Evolutionary conservation across 2,797 vertebrate species (phyloP).

Genomic region (Enteromius afrohamiltoni): DNA sequence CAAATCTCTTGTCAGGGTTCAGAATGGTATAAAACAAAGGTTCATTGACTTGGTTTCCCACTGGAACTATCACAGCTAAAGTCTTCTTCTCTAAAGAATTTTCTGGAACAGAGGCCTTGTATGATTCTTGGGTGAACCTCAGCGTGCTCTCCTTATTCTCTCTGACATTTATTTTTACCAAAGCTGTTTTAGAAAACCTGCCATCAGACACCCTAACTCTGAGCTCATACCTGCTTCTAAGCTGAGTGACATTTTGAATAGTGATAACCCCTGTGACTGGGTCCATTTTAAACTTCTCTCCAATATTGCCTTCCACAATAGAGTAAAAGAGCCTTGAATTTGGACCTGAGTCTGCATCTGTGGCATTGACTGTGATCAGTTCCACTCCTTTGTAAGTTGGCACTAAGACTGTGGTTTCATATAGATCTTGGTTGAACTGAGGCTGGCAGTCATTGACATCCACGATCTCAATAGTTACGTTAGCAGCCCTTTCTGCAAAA

Average conservation of each 20-base stretch:
- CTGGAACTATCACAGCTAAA: slow-evolving; percentile 86
- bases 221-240: slow-evolving; percentile 95
- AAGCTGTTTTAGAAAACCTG: slow-evolving; percentile 84
- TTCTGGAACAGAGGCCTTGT: slow-evolving; percentile 86
- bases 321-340: slow-evolving; percentile 91
- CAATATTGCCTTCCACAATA: slow-evolving; percentile 95
- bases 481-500: slow-evolving; percentile 89
- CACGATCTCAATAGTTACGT: slow-evolving; percentile 91
- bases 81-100: slow-evolving; percentile 88
- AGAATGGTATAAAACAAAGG: slow-evolving; percentile 93
- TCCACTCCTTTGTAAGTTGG: slow-evolving; percentile 93
- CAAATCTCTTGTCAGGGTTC: slow-evolving; percentile 92
- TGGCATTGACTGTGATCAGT: slow-evolving; percentile 86
- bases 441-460: slow-evolving; percentile 95
- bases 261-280: slow-evolving; percentile 82
- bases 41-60: slow-evolving; percentile 94
- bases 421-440: slow-evolving; percentile 85
- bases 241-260: slow-evolving; percentile 91
- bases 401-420: slow-evolving; percentile 85
- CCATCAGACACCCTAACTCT: slow-evolving; percentile 91
- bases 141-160: slow-evolving; percentile 90
- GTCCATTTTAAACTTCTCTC: slow-evolving; percentile 92
- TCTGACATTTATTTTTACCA: slow-evolving; percentile 90
- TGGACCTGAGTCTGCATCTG: slow-evolving; percentile 87
- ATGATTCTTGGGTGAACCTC: slow-evolving; percentile 90